Conservation (phyloP, 53 echinoderm and acorn worm genomes). For the Astropecten irregularis region DNA sequence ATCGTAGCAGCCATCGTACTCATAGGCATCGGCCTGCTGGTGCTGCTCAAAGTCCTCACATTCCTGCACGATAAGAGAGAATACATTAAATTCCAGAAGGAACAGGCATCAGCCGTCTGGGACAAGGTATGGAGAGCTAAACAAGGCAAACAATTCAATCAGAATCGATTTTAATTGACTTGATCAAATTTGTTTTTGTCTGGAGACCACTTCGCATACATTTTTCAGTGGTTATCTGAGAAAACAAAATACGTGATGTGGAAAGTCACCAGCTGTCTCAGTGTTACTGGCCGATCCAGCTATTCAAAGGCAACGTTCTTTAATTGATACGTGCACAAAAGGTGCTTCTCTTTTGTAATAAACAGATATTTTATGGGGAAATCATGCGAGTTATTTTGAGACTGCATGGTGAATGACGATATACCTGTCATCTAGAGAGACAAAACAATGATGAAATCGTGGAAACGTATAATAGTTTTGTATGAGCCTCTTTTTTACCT, state of each 20-base stretch:
- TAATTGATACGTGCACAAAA: too few relatives aligned
- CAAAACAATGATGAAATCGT: too few relatives aligned
- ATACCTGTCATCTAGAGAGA: too few relatives aligned
- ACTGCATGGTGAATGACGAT: too few relatives aligned
- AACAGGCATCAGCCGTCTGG: conserved; percentile 73
- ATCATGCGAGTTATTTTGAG: too few relatives aligned
- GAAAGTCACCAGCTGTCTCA: neutral
- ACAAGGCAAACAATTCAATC: neutral
- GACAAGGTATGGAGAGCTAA: conserved; percentile 66
- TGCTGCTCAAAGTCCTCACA: conserved; percentile 70
- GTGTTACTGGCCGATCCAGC: too few relatives aligned
- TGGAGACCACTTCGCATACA: neutral
- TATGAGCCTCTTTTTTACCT: too few relatives aligned
- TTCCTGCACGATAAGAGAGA: conserved; percentile 86
- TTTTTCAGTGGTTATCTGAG: neutral
- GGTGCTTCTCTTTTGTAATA: too few relatives aligned
- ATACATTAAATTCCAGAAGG: conserved; percentile 81
- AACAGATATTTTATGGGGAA: too few relatives aligned
- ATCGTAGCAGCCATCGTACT: conserved; percentile 87
- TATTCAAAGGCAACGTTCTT: too few relatives aligned
- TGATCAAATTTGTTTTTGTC: neutral
- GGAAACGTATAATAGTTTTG: too few relatives aligned
- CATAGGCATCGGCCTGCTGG: conserved; percentile 75
- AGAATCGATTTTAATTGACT: neutral
- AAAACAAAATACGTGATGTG: neutral